Conservation (phyloP, 2,113 vertebrate species). For the Nipponia nippon region DNA sequence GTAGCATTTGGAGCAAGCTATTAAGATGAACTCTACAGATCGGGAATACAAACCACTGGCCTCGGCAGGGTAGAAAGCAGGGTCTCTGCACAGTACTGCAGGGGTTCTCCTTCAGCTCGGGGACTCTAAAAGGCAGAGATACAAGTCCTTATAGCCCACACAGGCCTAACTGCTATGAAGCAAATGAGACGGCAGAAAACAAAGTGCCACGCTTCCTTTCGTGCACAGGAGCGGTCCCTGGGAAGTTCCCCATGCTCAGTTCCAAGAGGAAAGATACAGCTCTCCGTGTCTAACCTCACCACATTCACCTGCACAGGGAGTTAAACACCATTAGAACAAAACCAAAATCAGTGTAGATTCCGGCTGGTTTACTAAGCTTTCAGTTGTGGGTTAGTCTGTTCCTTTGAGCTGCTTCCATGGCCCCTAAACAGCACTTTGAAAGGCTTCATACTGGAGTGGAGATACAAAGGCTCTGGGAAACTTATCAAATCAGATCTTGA, state of each 20-base stretch:
- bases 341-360: not conserved
- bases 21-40: accelerated
- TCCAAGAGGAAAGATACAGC: not conserved
- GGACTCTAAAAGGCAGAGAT: not conserved
- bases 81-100: not conserved
- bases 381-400: not conserved
- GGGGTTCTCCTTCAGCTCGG: not conserved
- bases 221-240: not conserved
- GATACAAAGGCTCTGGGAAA: not conserved
- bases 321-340: not conserved
- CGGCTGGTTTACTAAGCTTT: not conserved
- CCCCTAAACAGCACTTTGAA: not conserved
- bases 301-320: not conserved
- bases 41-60: not conserved
- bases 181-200: not conserved
- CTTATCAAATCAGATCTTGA: not conserved
- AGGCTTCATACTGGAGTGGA: not conserved
- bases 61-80: not conserved
- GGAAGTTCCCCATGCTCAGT: not conserved
- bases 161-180: not conserved
- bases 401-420: not conserved
- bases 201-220: not conserved
- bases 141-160: accelerated
- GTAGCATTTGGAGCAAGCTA: not conserved
- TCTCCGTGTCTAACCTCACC: not conserved